Conservation (phyloP, 2,888 invertebrate species). For the Mimas tiliae region DNA sequence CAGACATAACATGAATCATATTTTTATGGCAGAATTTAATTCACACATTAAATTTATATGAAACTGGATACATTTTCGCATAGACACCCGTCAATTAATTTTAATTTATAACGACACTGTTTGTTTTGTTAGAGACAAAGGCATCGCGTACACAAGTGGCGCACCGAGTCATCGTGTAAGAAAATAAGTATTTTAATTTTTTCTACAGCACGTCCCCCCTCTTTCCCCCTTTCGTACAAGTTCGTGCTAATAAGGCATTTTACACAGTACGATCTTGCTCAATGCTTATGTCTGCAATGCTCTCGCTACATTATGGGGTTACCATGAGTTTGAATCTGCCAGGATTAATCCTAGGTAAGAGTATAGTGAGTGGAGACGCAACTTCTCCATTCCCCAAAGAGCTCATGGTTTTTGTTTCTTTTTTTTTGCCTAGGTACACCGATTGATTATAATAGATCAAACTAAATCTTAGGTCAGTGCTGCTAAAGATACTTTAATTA, state of each 20-base stretch:
- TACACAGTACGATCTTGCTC: conserved; percentile 26
- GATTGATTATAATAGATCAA: no score
- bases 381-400: no score
- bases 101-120: conserved; percentile 4
- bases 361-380: no score
- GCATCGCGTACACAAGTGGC: conserved; percentile 10
- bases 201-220: conserved; percentile 13
- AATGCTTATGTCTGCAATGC: background rate
- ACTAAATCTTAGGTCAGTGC: no score
- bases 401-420: no score
- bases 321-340: background rate
- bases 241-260: conserved; percentile 25
- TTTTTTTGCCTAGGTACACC: no score
- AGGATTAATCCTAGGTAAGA: background rate
- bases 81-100: conserved; percentile 6
- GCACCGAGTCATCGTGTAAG: conserved; percentile 8
- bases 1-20: background rate
- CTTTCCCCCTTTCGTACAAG: background rate
- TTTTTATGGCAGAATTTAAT: background rate
- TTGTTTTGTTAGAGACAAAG: conserved; percentile 7
- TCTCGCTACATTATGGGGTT: conserved; percentile 1
- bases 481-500: no score
- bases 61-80: background rate
- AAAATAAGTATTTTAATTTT: conserved; percentile 23
- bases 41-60: background rate